These are phyloP conservation scores for Trisateles emortualis DNA, from an alignment of 2,888 invertebrate genomes.

Conservation along the genomic window DNA sequence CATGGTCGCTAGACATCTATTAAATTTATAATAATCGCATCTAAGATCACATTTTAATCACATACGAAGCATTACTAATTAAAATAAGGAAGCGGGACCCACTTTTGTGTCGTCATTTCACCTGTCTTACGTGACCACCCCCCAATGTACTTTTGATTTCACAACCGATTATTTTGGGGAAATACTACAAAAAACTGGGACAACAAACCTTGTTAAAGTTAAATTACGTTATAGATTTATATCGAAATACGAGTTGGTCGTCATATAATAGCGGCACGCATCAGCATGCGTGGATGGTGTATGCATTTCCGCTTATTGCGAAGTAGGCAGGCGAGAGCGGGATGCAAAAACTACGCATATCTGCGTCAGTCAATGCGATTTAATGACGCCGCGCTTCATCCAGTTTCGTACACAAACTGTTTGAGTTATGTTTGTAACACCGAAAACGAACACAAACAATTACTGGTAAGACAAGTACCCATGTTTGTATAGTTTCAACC, in stretches of 20 bases:
- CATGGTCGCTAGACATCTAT: conserved; percentile 9
- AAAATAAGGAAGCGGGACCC: conserved; percentile 42
- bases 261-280: neutral
- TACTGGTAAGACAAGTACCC: too few relatives aligned
- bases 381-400: neutral
- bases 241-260: conserved; percentile 11
- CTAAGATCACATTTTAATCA: conserved; percentile 43
- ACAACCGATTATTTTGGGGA: conserved; percentile 61
- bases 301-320: too few relatives aligned
- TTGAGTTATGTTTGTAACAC: too few relatives aligned
- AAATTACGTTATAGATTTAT: conserved; percentile 37
- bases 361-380: neutral
- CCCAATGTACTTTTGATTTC: conserved; percentile 59
- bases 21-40: conserved; percentile 36
- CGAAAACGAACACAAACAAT: too few relatives aligned
- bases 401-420: neutral
- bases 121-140: conserved; percentile 43
- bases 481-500: too few relatives aligned
- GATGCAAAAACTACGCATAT: neutral
- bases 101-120: conserved; percentile 47
- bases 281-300: too few relatives aligned
- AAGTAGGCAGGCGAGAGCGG: neutral
- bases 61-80: conserved; percentile 42
- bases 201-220: conserved; percentile 36
- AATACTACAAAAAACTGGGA: conserved; percentile 48